Evolutionary conservation across 2,888 invertebrate genomes (phyloP), one percentile per base, ranked within the genome.

Genomic region (Cataglyphis albicans): DNA sequence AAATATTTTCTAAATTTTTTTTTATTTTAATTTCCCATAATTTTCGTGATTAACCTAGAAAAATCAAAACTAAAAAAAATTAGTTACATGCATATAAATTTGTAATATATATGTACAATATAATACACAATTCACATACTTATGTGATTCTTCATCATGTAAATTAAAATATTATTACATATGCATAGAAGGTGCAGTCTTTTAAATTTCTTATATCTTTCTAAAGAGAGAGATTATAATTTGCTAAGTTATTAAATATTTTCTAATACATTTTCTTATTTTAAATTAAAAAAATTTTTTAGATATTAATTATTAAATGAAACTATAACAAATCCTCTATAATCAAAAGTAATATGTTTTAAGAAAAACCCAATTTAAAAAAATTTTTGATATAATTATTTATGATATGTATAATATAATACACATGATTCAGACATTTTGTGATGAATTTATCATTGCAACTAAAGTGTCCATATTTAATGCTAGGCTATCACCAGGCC

Each of bases 381-480:
- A 48, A 48, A 48, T 6, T 6, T 48, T 48, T 48, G 7, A 44
- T 10, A 4, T 68, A 48, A 29, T 35, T 35, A 1, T 48, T 70
- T 59, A 41, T 12, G 9, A 18, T 72, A 55, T 72, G 9, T 72
- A 59, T 25, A 72, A 38, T 55, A 18, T 52, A 21, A 9, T 55
- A 35, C 25, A 25, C 38, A 25, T 10, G 9, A 78, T 3, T 70
- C 29, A 52, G 57, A 55, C 18, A 32, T 57, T 44, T 72, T 21
- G 35, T 5, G 9, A 1, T 57, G 29, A 1, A 32, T 65, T 29
- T 21, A 91, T 44, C 29, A 67, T 29, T 3, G 73, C 4, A 2
- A 83, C 29, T 29, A 93, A 72, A 52, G n/a, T 75, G 0, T 90
- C 72, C 76, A 92, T 88, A 15, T 87, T 76, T 2, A 93, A 52